These are phyloP conservation scores for Agelaius phoeniceus DNA, from an alignment of 2,113 vertebrate species.

Conservation along the genomic window DNA sequence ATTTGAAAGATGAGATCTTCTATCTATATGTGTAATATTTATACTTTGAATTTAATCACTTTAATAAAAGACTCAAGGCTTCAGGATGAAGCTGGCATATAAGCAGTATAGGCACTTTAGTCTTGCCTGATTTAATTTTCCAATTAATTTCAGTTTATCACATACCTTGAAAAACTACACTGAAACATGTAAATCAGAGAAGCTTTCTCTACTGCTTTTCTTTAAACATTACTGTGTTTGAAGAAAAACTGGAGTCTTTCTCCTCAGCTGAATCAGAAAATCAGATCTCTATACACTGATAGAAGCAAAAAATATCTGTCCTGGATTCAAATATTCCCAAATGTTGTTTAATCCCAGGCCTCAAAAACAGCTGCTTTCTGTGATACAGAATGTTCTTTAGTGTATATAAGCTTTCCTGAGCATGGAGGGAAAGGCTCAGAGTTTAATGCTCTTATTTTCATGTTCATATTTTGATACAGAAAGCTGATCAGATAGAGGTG, in stretches of 20 bases:
- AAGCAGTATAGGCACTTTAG: neutral
- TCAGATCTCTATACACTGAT: neutral
- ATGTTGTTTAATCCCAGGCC: neutral
- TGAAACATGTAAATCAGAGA: neutral
- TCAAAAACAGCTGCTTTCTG: neutral
- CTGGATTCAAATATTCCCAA: constrained; percentile 15
- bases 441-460: constrained; percentile 20
- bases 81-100: neutral
- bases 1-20: neutral
- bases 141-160: neutral
- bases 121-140: neutral
- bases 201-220: neutral
- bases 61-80: neutral
- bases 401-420: neutral
- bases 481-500: neutral
- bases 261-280: neutral
- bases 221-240: neutral
- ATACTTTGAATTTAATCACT: neutral
- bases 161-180: neutral
- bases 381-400: neutral
- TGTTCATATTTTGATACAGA: neutral
- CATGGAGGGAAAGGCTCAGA: neutral
- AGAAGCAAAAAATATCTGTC: neutral
- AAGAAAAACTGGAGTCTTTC: neutral
- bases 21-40: neutral